A percentile compares a stretch with the other conserved stretches of the same genome.
phyloP scores from a whole-genome alignment of 2,113 vertebrate species.

The Phylloscopus trochilus region DNA sequence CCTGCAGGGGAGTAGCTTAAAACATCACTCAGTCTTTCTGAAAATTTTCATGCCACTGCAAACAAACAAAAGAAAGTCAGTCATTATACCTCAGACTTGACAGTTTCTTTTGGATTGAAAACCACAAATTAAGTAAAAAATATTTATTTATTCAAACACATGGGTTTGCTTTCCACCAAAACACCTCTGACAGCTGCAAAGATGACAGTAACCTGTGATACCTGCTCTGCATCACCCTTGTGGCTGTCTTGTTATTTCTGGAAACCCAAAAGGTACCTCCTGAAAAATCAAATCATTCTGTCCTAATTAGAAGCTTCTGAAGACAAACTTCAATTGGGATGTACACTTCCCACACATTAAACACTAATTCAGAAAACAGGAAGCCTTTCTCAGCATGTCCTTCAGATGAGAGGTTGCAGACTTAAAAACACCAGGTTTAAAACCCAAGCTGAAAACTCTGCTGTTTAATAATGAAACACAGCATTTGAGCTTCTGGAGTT shows the following conservation, averaged over 20 bases:
- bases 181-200: conserved; percentile 20
- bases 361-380: conserved; percentile 23
- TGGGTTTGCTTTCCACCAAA: conserved; percentile 52
- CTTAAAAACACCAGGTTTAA: conserved; percentile 16
- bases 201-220: conserved; percentile 30
- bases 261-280: conserved; percentile 5
- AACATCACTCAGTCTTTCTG: conserved; percentile 64
- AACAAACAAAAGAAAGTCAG: conserved; percentile 30
- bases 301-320: conserved; percentile 56
- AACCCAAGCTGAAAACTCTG: not conserved
- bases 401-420: not conserved
- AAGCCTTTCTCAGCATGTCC: not conserved
- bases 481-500: not conserved
- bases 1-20: conserved; percentile 68
- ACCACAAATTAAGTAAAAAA: conserved; percentile 63
- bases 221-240: not conserved
- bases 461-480: conserved; percentile 35
- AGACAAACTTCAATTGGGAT: conserved; percentile 16
- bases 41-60: conserved; percentile 40
- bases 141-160: conserved; percentile 69
- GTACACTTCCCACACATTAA: not conserved
- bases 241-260: conserved; percentile 41
- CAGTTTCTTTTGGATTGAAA: conserved; percentile 50
- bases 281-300: conserved; percentile 47
- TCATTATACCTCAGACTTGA: conserved; percentile 60